Percentiles rank a stretch among this genome's conserved stretches.
Evolutionary conservation across 2,113 vertebrate species (phyloP).

Genomic region (Myiagra hebetior): DNA sequence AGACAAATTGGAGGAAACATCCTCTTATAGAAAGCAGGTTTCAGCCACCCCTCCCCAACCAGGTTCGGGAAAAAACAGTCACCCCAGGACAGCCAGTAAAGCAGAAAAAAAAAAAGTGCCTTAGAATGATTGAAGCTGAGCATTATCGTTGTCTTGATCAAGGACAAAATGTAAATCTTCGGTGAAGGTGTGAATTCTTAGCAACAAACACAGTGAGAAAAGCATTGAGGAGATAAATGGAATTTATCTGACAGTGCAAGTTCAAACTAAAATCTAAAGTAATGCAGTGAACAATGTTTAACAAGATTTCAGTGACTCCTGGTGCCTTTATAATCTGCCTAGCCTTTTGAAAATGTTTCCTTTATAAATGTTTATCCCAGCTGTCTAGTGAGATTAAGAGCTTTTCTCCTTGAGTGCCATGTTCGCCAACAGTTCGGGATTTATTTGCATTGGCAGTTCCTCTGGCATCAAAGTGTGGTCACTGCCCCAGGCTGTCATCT

Average conservation of each 20-base stretch:
- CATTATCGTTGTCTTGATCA: constrained; percentile 57
- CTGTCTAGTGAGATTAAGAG: constrained; percentile 69
- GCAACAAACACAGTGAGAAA: constrained; percentile 57
- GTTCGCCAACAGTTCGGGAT: not conserved
- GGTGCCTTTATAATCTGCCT: constrained; percentile 68
- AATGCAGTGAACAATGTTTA: constrained; percentile 65
- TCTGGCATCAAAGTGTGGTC: constrained; percentile 25
- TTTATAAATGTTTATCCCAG: constrained; percentile 67
- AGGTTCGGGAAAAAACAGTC: no score
- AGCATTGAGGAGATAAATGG: constrained; percentile 65
- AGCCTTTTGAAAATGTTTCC: constrained; percentile 66
- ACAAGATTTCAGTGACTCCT: constrained; percentile 70
- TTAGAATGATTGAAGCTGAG: constrained; percentile 38
- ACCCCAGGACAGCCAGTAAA: not conserved
- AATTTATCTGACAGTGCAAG: constrained; percentile 69
- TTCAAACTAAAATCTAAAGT: constrained; percentile 68
- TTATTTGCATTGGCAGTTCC: constrained; percentile 39
- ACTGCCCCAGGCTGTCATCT: not conserved
- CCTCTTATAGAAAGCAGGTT: no score
- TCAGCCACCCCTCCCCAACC: no score
- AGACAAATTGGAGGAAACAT: no score
- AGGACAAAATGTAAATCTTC: constrained; percentile 65
- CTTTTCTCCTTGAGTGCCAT: constrained; percentile 53
- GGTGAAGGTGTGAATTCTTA: constrained; percentile 62
- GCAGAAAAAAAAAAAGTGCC: not conserved